These are phyloP conservation scores for Ameiurus melas DNA, from an alignment of 2,113 vertebrate species.

Conservation along the genomic window DNA sequence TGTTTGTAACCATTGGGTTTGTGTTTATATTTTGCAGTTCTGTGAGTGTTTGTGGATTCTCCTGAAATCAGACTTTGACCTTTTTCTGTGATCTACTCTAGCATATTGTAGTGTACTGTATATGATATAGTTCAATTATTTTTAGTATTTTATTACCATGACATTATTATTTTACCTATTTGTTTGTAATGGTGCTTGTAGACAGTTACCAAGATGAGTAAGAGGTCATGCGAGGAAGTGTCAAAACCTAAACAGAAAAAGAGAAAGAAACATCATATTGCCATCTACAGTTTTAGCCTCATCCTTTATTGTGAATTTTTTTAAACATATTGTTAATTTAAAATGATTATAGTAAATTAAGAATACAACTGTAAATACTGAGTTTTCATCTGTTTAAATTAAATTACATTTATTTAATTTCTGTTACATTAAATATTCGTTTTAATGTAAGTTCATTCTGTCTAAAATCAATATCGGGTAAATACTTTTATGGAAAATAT, in stretches of 20 bases:
- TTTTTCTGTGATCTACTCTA: slow-evolving; percentile 50
- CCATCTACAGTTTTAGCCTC: neutral
- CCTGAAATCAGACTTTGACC: slow-evolving; percentile 44
- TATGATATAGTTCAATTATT: neutral
- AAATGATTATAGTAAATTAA: neutral
- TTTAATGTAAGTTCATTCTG: slow-evolving; percentile 3
- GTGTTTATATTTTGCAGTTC: slow-evolving; percentile 36
- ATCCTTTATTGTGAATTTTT: slow-evolving; percentile 8
- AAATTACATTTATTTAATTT: neutral
- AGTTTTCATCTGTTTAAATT: neutral
- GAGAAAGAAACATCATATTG: neutral
- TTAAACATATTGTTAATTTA: neutral
- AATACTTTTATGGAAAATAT: slow-evolving; percentile 3
- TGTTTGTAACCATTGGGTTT: slow-evolving; percentile 16
- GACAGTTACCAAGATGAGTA: neutral
- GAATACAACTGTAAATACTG: neutral
- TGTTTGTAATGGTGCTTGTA: slow-evolving; percentile 51
- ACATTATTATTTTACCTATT: slow-evolving; percentile 39
- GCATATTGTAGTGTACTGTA: slow-evolving; percentile 40
- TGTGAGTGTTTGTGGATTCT: slow-evolving; percentile 33
- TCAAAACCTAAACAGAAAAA: neutral
- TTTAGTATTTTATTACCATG: neutral
- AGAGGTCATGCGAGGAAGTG: neutral
- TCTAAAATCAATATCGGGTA: neutral
- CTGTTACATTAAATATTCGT: slow-evolving; percentile 14